phyloP scores from a whole-genome alignment of 2,113 vertebrate species.

The Amazona vittata region DNA sequence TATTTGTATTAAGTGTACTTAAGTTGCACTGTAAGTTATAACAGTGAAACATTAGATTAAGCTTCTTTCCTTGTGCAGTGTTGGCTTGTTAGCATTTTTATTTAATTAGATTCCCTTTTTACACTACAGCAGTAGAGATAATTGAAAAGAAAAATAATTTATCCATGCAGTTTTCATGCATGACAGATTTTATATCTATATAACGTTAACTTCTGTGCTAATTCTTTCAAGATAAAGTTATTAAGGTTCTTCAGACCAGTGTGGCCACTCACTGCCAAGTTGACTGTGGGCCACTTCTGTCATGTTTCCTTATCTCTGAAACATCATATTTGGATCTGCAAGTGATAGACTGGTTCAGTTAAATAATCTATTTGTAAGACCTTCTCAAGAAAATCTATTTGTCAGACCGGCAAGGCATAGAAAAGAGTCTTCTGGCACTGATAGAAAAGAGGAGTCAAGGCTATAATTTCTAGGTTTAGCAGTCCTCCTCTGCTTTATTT shows the following conservation, averaged over 20 bases:
- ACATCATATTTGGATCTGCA: neutral
- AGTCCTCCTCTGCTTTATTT: neutral
- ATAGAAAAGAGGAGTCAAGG: neutral
- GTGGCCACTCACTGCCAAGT: neutral
- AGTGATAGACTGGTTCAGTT: neutral
- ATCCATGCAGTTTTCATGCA: neutral
- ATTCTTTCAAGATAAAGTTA: neutral
- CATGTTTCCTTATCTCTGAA: neutral
- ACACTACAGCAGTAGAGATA: neutral
- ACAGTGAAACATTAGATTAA: neutral
- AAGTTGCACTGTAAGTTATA: neutral
- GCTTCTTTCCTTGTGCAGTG: neutral
- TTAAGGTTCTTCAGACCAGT: neutral
- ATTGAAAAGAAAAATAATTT: neutral
- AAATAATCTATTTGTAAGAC: neutral
- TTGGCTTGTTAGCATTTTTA: neutral
- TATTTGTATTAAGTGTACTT: neutral
- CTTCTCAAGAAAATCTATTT: neutral
- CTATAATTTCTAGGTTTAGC: neutral
- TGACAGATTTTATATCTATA: neutral
- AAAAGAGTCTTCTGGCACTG: neutral
- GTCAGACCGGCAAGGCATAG: neutral
- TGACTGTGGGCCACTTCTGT: neutral
- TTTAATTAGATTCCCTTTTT: neutral
- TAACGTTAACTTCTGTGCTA: neutral